phyloP scores from a whole-genome alignment of 2,113 vertebrate genomes.

The Poeciliopsis prolifica region DNA sequence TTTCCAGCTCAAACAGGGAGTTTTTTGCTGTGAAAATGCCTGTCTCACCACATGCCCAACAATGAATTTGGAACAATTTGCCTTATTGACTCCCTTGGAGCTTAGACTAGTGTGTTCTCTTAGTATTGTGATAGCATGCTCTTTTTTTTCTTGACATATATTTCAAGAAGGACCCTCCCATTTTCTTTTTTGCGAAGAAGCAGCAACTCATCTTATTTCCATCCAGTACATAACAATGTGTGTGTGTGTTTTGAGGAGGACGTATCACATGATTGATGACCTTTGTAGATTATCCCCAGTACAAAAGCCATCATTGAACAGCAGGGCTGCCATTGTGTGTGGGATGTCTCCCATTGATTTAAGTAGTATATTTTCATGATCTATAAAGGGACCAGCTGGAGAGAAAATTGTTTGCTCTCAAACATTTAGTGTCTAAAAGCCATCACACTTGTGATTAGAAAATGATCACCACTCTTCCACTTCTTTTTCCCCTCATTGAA shows the following conservation, averaged over 20 bases:
- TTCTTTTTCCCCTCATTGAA: constrained; percentile 32
- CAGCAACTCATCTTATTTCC: constrained; percentile 44
- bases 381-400: constrained; percentile 79
- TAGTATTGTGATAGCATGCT: constrained; percentile 32
- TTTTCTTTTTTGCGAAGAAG: constrained; percentile 27
- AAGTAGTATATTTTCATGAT: constrained; percentile 79
- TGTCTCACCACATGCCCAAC: constrained; percentile 67
- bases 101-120: constrained; percentile 36
- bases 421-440: constrained; percentile 72
- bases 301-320: constrained; percentile 76
- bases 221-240: constrained; percentile 31
- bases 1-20: constrained; percentile 77
- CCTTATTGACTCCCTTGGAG: constrained; percentile 55
- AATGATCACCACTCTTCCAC: constrained; percentile 53
- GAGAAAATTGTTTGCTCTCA: constrained; percentile 76
- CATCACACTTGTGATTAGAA: constrained; percentile 64
- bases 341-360: constrained; percentile 80
- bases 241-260: constrained; percentile 46
- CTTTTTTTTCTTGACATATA: constrained; percentile 1
- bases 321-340: constrained; percentile 76
- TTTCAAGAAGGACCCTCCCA: not conserved
- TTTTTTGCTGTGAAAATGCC: constrained; percentile 70
- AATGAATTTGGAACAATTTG: constrained; percentile 67
- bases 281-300: constrained; percentile 75
- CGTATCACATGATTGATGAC: constrained; percentile 77